Percentiles rank a stretch among this genome's conserved stretches.
Conservation (phyloP, 2,888 invertebrate genomes). For the Diadegma fenestrale region DNA sequence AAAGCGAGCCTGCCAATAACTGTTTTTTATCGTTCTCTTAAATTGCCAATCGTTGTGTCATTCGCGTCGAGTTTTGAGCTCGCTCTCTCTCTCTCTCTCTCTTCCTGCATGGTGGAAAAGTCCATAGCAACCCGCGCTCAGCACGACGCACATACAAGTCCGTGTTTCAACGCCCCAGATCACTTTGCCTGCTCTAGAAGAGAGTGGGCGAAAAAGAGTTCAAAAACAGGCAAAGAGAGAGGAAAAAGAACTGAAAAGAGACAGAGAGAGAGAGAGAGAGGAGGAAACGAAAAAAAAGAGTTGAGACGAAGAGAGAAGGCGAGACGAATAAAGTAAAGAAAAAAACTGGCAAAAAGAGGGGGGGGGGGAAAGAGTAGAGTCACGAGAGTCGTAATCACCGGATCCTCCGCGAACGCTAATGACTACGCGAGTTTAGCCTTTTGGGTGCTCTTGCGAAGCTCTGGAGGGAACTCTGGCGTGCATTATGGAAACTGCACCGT, state of each 20-base stretch:
- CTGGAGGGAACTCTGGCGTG: conserved; percentile 26
- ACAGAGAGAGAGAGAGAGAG: conserved; percentile 13
- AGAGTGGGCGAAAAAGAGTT: conserved; percentile 51
- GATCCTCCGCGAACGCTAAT: conserved; percentile 65
- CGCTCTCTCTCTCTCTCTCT: neutral
- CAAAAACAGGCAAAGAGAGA: conserved; percentile 16
- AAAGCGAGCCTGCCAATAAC: conserved; percentile 18
- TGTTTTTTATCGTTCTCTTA: conserved; percentile 7
- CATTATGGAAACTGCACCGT: conserved; percentile 40
- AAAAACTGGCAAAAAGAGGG: neutral
- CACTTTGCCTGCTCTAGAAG: conserved; percentile 55
- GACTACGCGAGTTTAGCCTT: conserved; percentile 65
- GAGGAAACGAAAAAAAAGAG: conserved; percentile 18
- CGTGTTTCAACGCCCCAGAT: conserved; percentile 58
- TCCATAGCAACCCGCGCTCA: conserved; percentile 39
- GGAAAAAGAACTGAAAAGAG: conserved; percentile 12
- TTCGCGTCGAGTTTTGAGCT: conserved; percentile 3
- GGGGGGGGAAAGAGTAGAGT: conserved; percentile 36
- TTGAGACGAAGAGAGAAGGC: conserved; percentile 10
- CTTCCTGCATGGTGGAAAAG: conserved; percentile 27
- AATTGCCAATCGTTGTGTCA: conserved; percentile 6
- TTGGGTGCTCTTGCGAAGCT: conserved; percentile 37
- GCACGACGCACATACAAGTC: conserved; percentile 47
- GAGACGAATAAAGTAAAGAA: conserved; percentile 25
- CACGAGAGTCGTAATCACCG: conserved; percentile 64